Percentiles rank a stretch among this genome's conserved stretches.
These are phyloP conservation scores for Aphelinus certus DNA, from an alignment of 1,140 invertebrate species.

Conservation along the genomic window DNA sequence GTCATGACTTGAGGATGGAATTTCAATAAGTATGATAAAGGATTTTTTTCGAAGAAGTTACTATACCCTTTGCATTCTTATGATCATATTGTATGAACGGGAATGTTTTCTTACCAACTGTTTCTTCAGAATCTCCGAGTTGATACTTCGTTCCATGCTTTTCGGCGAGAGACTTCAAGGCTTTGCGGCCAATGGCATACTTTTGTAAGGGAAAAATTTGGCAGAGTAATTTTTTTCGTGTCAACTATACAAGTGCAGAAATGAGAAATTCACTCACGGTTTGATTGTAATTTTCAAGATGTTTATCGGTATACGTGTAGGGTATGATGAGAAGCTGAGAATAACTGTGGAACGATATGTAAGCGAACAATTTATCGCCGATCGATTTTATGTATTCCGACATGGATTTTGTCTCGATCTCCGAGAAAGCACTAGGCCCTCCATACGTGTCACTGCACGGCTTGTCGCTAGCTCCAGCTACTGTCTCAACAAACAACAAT, in stretches of 20 bases:
- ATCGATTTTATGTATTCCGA: conserved; percentile 65
- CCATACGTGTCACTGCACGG: conserved; percentile 78
- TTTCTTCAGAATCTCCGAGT: conserved; percentile 67
- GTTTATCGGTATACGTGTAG: conserved; percentile 71
- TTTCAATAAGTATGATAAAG: too few species aligned
- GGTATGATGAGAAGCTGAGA: conserved; percentile 77
- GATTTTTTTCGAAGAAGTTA: conserved; percentile 58
- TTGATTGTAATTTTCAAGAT: conserved; percentile 72
- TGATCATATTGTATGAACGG: too few species aligned
- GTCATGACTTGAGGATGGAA: too few species aligned
- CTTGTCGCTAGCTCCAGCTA: conserved; percentile 44
- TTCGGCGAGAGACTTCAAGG: conserved; percentile 67
- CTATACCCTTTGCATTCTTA: conserved; percentile 49
- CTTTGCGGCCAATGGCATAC: conserved; percentile 45
- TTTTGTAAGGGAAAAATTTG: neutral
- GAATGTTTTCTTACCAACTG: conserved; percentile 20
- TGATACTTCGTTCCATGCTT: conserved; percentile 72
- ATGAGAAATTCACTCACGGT: conserved; percentile 57
- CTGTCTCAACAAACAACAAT: too few species aligned
- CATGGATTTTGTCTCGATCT: conserved; percentile 74
- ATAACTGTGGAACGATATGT: conserved; percentile 81
- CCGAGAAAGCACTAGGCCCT: conserved; percentile 76
- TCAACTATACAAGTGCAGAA: too few species aligned
- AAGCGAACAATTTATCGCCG: conserved; percentile 69
- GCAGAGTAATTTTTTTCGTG: too few species aligned